Base-by-base conservation (phyloP, 2,888 invertebrate genomes). In the Gastracanthus pulcherrimus region DNA sequence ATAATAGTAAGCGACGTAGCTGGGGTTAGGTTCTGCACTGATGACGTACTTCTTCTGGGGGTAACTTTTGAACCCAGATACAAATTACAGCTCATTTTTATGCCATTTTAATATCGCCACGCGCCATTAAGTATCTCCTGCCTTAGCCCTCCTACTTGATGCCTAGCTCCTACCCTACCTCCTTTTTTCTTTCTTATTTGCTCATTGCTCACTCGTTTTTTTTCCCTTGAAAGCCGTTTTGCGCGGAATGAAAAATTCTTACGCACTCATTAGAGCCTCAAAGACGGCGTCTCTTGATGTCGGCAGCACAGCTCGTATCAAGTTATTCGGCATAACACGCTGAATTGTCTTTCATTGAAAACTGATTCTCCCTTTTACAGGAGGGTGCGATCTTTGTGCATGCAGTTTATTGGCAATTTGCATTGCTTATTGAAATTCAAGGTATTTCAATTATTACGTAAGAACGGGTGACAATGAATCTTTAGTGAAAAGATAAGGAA, bases 71-170 rank as follows among this genome's bases (percentile, higher is more conserved):
- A 90, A 88, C 87, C 87, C 87, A 87, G 89, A 90, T 91, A 91
- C 91, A 91, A 91, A 91, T 91, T 91, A 89, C 90, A 88, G 88
- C 90, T 90, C 91, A 91, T 91, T 91, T 91, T 91, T 91, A 91
- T 90, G 89, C 91, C 90, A 90, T 91, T 91, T 91, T 91, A 91
- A 91, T 91, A 91, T 91, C 89, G 88, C 90, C 88, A 90, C 89
- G 90, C 90, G 88, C 90, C 91, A 91, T 91, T 91, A 91, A 90
- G 88, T 90, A 89, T 89, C 88, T 89, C 88, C 86, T 85, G 87
- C 88, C 85, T 83, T 84, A 85, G 80, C 84, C 75, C 72, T 48
- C 76, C 74, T 78, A 45, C 80, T 84, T 83, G 80, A 84, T 79
- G 82, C 69, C 80, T 76, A 29, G 62, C 48, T 66, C 67, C 75